Evolutionary conservation across 2,113 vertebrate species (phyloP).

Genomic region (Sinocyclocheilus anophthalmus): DNA sequence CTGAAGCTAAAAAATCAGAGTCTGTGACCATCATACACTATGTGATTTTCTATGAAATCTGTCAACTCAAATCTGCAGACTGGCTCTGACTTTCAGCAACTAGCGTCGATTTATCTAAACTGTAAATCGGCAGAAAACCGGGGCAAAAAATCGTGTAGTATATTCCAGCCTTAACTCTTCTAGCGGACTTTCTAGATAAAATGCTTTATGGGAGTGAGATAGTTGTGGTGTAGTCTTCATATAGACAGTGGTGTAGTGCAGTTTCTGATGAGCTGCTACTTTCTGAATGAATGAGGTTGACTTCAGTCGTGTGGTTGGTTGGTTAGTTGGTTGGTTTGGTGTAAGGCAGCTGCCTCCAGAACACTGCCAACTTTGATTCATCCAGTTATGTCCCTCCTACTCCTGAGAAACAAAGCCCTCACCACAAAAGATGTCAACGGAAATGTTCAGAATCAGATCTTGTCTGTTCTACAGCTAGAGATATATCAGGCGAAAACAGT

Average conservation of each 20-base stretch:
- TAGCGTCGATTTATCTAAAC: too few species aligned
- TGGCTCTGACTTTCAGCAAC: too few species aligned
- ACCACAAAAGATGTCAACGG: not conserved
- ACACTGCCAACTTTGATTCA: slow-evolving; percentile 60
- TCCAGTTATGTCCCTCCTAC: slow-evolving; percentile 43
- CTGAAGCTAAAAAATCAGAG: too few species aligned
- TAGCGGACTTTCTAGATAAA: not conserved
- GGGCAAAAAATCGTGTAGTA: too few species aligned
- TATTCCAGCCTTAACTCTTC: not conserved
- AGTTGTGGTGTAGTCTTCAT: not conserved
- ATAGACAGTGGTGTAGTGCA: slow-evolving; percentile 10
- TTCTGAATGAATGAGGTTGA: slow-evolving; percentile 27
- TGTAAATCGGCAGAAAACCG: too few species aligned
- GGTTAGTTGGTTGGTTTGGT: slow-evolving; percentile 27
- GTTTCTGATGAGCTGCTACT: slow-evolving; percentile 1
- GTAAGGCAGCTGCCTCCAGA: slow-evolving; percentile 45
- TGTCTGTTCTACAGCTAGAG: not conserved
- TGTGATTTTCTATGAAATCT: too few species aligned
- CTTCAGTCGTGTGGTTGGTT: slow-evolving; percentile 45
- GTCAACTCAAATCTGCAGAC: too few species aligned
- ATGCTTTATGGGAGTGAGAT: not conserved
- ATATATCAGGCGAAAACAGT: not conserved
- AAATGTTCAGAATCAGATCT: not conserved
- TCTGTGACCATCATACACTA: too few species aligned
- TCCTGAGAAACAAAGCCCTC: slow-evolving; percentile 11